Conservation (phyloP, 2,797 vertebrate species). For the Pristis pectinata region DNA sequence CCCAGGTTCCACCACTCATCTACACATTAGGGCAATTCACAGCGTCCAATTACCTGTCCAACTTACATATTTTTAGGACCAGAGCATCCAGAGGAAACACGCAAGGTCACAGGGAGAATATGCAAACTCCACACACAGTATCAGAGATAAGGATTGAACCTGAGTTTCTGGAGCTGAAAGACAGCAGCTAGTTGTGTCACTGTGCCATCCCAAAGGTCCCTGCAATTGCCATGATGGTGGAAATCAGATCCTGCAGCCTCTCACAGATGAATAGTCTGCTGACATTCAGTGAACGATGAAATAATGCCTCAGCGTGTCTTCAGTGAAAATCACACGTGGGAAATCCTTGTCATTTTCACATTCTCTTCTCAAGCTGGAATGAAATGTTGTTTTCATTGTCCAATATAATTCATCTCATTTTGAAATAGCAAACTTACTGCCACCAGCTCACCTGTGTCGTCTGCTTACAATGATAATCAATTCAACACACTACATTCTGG, state of each 20-base stretch:
- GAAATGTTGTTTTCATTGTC: not conserved
- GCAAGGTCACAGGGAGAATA: too few relatives aligned
- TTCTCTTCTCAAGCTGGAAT: not conserved
- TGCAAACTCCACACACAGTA: too few relatives aligned
- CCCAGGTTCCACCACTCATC: too few relatives aligned
- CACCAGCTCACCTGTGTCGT: slow-evolving; percentile 18
- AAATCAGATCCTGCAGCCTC: not conserved
- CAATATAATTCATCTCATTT: slow-evolving; percentile 24
- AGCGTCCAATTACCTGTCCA: too few relatives aligned
- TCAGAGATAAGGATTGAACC: too few relatives aligned
- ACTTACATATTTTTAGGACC: too few relatives aligned
- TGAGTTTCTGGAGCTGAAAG: too few relatives aligned
- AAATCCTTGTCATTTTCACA: slow-evolving; percentile 9
- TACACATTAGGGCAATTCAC: too few relatives aligned
- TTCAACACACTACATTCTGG: slow-evolving; percentile 19
- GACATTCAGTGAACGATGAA: not conserved
- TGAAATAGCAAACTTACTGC: not conserved
- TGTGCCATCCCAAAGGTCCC: too few relatives aligned
- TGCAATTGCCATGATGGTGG: not conserved
- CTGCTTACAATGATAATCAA: slow-evolving; percentile 30
- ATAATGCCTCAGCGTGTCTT: not conserved
- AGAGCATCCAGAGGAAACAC: too few relatives aligned
- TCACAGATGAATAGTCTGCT: not conserved
- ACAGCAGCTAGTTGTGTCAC: too few relatives aligned
- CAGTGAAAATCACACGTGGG: not conserved